Evolutionary conservation across 2,797 vertebrate genomes (phyloP), one percentile per base, ranked within the genome.

Genomic region (Numenius phaeopus): DNA sequence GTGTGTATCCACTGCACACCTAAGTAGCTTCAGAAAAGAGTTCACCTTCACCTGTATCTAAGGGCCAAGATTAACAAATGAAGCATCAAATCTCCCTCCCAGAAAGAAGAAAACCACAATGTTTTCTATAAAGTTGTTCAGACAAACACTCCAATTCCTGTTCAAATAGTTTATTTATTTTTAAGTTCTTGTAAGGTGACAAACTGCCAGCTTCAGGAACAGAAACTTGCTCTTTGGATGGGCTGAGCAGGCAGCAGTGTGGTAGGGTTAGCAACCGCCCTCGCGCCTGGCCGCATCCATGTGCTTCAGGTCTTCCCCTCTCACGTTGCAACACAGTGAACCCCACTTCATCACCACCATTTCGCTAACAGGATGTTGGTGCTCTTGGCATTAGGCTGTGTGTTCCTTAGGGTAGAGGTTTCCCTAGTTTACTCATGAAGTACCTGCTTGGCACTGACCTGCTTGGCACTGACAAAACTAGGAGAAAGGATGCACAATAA

Each of bases 261-360:
- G 3, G 15, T 2, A 13, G 27, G n/a, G 29, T 54, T n/a, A 75
- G 26, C 40, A 70, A 39, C 27, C 76, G 39, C 62, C 32, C 37
- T 77, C 2, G 0, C 0, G 2, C 21, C 34, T 11, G 6, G 26
- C 18, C 3, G 1, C 24, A 17, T 59, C 40, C 34, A 34, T 1
- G 1, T 52, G 18, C 39, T 44, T 37, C 30, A 40, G 64, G 39
- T 11, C 14, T 64, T 24, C 18, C 21, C 5, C 8, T 29, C 27
- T 62, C 34, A 24, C 0, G 1, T 14, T 54, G 29, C 34, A 57
- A 32, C 1, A 3, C 39, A 9, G 52, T 4, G 16, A 58, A 84
- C 37, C 20, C 16, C 50, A 77, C 32, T 32, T 40, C 46, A 44
- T 24, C 69, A 44, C 49, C 54, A 58, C 19, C 5, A 0, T 39